Evolutionary conservation across 2,797 vertebrate species (phyloP).

Genomic region (Sus cebifrons): DNA sequence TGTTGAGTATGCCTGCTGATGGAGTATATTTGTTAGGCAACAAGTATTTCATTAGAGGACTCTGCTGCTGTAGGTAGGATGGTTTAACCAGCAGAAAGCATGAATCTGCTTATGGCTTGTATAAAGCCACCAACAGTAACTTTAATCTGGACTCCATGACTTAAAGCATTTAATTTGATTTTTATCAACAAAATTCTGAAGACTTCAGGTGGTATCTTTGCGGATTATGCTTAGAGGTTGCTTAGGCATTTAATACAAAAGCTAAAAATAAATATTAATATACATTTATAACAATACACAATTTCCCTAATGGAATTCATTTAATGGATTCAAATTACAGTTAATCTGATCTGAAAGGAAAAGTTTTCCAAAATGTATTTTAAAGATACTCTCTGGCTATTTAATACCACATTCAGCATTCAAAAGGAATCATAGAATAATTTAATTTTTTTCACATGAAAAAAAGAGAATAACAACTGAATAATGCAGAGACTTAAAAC

Average conservation of each 20-base stretch:
- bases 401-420: not conserved
- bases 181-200: conserved; percentile 13
- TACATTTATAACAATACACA: not conserved
- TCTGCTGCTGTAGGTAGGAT: not conserved
- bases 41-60: not conserved
- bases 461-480: not conserved
- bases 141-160: not conserved
- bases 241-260: not conserved
- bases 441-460: not conserved
- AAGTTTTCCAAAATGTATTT: not conserved
- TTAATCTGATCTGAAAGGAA: not conserved
- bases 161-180: not conserved
- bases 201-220: not conserved
- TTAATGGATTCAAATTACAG: not conserved
- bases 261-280: not conserved
- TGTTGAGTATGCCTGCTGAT: not conserved
- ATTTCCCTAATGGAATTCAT: not conserved
- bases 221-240: not conserved
- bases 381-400: not conserved
- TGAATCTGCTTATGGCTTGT: not conserved
- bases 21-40: not conserved
- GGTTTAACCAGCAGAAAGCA: not conserved
- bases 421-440: not conserved
- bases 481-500: conserved; percentile 55
- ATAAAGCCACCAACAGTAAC: not conserved